Base-by-base conservation (phyloP, 2,113 vertebrate genomes). In the Datnioides undecimradiatus region DNA sequence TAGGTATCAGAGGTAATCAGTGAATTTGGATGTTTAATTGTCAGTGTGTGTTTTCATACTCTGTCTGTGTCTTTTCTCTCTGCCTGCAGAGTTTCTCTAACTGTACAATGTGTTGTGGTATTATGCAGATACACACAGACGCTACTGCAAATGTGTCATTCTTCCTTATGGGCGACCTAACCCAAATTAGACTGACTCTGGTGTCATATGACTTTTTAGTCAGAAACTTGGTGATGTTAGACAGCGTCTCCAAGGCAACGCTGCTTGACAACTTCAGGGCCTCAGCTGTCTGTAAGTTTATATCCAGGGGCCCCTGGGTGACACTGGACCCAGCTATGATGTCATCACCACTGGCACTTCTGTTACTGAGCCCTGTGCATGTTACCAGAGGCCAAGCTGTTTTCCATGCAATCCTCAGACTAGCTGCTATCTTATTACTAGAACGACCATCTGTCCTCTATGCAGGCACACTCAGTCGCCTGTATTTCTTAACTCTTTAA, bases 241-340 rank as follows among this genome's bases (percentile, higher is more conserved):
- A 83, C 38, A 31, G 16, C 6, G 62, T 92, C 76, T 52, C 80
- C 60, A 27, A 51, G 82, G 58, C 68, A 57, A 89, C 63, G 13
- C 34, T 10, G 45, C 62, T 51, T 60, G 36, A 86, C 76, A 84
- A 55, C 73, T 66, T 48, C 0, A 2, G 74, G 86, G 65, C 78
- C 76, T 86, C 88, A 79, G 90, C 85, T 90, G 85, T 84, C 74
- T 84, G 91, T 87, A 91, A 89, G 79, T 48, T 80, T 87, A 92
- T 90, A 90, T 88, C 75, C 70, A 48, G 49, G 49, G 88, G 78
- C 80, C 87, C 60, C 49, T 36, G 57, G 46, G 78, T 90, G 92
- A 90, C 73, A 93, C 80, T 68, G 57, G 84, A 93, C 66, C 82
- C 86, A 23, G 55, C 54, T 0, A 68, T 88, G 89, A 91, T 87